A percentile compares a stretch with the other conserved stretches of the same genome.
phyloP scores from a whole-genome alignment of 37 sponge, comb jelly and placozoan genomes.

The Spongia lamella region DNA sequence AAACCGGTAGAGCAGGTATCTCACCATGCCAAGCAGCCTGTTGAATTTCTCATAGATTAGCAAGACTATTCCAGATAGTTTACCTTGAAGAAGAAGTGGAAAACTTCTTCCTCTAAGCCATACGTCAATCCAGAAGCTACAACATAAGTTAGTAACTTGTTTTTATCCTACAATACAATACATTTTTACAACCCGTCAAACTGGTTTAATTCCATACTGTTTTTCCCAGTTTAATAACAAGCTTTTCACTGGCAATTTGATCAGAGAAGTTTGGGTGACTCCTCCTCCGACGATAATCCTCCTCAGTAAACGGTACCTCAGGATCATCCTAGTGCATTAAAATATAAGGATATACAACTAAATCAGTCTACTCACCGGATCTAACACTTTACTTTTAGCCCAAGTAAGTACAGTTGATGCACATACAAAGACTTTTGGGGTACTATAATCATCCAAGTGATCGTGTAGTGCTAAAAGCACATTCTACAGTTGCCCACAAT shows the following conservation, averaged over 20 bases:
- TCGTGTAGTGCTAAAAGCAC: conserved; percentile 80
- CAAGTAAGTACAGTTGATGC: conserved; percentile 88
- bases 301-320: conserved; percentile 91
- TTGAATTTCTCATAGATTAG: not conserved
- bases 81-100: conserved; percentile 90
- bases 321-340: conserved; percentile 81
- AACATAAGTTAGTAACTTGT: conserved; percentile 83
- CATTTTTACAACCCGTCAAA: not conserved
- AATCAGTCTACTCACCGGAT: conserved; percentile 65
- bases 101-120: conserved; percentile 82
- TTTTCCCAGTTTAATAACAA: conserved; percentile 89
- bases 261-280: conserved; percentile 91
- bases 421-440: conserved; percentile 86
- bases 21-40: conserved; percentile 88
- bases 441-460: conserved; percentile 56
- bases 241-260: conserved; percentile 83
- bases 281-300: conserved; percentile 91
- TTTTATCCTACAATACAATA: conserved; percentile 65
- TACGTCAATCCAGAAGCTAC: conserved; percentile 87
- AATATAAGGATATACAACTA: not conserved
- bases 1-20: conserved; percentile 51
- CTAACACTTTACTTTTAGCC: conserved; percentile 92
- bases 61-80: not conserved
- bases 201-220: conserved; percentile 51
- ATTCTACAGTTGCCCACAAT: no score